Percentiles rank a stretch among this genome's conserved stretches.
These are phyloP conservation scores for Drosophila ercepeae DNA, from an alignment of 1,140 invertebrate species.

Conservation along the genomic window DNA sequence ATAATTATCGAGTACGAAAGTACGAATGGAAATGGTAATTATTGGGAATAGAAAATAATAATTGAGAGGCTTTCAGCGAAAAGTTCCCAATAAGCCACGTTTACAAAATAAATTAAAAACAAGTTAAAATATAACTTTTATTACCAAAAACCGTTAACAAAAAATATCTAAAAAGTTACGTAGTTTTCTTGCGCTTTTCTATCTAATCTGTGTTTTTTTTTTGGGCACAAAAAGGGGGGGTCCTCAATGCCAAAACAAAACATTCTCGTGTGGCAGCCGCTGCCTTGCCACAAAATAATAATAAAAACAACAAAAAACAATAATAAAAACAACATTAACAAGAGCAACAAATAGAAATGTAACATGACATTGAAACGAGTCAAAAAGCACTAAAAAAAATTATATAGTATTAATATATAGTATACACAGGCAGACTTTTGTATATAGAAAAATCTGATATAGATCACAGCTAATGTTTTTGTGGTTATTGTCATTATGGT, in stretches of 20 bases:
- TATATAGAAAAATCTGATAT: conserved; percentile 53
- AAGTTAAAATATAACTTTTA: neutral
- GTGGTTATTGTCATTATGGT: neutral
- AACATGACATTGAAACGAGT: conserved; percentile 78
- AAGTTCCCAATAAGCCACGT: neutral
- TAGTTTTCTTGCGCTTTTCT: conserved; percentile 19
- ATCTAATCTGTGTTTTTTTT: conserved; percentile 60
- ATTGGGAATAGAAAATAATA: conserved; percentile 27
- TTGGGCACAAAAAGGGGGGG: conserved; percentile 24
- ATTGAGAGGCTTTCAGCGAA: conserved; percentile 10
- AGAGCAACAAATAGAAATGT: conserved; percentile 60
- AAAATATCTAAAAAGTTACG: conserved; percentile 6
- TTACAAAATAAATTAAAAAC: neutral
- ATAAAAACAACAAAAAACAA: too few species aligned
- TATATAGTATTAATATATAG: conserved; percentile 28
- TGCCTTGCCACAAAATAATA: conserved; percentile 21
- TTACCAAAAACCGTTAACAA: neutral
- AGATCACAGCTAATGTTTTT: conserved; percentile 31
- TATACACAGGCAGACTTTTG: conserved; percentile 4
- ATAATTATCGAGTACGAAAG: conserved; percentile 39
- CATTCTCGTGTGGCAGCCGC: neutral
- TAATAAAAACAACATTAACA: conserved; percentile 19
- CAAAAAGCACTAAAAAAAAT: conserved; percentile 60
- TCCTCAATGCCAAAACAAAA: conserved; percentile 55
- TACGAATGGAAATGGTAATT: conserved; percentile 37